These are phyloP conservation scores for Bibio marci DNA, from an alignment of 2,888 invertebrate species.

Conservation along the genomic window DNA sequence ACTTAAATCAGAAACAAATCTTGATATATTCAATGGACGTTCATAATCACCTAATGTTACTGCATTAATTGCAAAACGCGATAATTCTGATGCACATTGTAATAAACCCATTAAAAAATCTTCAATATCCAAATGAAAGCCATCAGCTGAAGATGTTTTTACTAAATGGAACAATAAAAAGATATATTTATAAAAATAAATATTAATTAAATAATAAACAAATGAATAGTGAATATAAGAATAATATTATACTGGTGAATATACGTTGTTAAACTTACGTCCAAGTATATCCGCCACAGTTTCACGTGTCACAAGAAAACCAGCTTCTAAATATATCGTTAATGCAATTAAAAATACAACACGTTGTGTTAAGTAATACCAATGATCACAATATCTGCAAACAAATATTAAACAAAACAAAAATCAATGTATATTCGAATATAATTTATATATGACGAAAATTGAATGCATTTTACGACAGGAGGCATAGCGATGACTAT, in stretches of 20 bases:
- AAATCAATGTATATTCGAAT: neutral
- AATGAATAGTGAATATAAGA: neutral
- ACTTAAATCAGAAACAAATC: slow-evolving; percentile 73
- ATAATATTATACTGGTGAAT: too few relatives aligned
- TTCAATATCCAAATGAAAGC: slow-evolving; percentile 80
- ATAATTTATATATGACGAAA: too few relatives aligned
- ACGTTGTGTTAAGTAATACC: slow-evolving; percentile 67
- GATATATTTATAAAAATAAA: too few relatives aligned
- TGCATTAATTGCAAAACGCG: slow-evolving; percentile 66
- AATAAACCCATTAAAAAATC: slow-evolving; percentile 77
- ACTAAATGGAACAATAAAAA: slow-evolving; percentile 35
- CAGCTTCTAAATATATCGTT: slow-evolving; percentile 63
- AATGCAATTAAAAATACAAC: slow-evolving; percentile 62
- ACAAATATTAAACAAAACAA: neutral
- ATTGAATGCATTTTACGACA: neutral
- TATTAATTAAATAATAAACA: slow-evolving; percentile 5
- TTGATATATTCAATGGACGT: slow-evolving; percentile 64
- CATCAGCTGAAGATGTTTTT: slow-evolving; percentile 42
- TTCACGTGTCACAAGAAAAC: slow-evolving; percentile 53
- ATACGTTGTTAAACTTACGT: slow-evolving; percentile 39
- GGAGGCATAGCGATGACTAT: neutral
- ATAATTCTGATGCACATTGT: slow-evolving; percentile 66
- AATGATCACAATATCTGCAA: slow-evolving; percentile 63
- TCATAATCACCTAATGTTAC: slow-evolving; percentile 72
- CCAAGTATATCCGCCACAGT: slow-evolving; percentile 63